These are phyloP conservation scores for Eretmochelys imbricata DNA, from an alignment of 2,113 vertebrate genomes.

Conservation along the genomic window DNA sequence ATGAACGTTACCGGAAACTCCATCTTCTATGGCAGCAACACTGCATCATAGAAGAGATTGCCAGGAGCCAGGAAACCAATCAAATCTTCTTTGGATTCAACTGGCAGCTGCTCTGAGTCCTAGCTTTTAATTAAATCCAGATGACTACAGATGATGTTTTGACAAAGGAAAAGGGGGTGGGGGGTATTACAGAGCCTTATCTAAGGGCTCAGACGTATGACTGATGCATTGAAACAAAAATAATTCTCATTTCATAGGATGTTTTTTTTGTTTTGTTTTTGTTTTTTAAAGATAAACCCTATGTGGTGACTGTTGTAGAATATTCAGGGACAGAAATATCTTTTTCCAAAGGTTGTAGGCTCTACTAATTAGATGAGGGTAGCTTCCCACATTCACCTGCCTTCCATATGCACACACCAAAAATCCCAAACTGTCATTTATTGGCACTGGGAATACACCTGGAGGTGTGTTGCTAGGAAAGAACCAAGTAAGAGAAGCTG, in stretches of 20 bases:
- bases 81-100: slow-evolving; percentile 94
- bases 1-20: slow-evolving; percentile 93
- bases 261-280: no score
- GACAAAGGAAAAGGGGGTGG: slow-evolving; percentile 21
- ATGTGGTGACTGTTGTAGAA: neutral
- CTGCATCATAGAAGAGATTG: slow-evolving; percentile 97
- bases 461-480: neutral
- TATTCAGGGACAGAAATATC: neutral
- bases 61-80: slow-evolving; percentile 93
- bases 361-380: neutral
- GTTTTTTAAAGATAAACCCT: neutral
- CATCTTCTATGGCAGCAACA: slow-evolving; percentile 96
- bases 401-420: neutral
- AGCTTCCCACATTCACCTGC: neutral
- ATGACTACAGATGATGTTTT: slow-evolving; percentile 18
- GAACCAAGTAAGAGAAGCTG: neutral
- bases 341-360: neutral
- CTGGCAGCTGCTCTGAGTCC: slow-evolving; percentile 93
- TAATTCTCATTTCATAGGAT: neutral
- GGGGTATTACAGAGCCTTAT: slow-evolving; percentile 1
- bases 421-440: neutral
- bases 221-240: slow-evolving; percentile 20
- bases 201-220: slow-evolving; percentile 1
- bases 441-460: neutral
- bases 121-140: slow-evolving; percentile 18